Percentiles rank a stretch among this genome's conserved stretches.
Conservation (phyloP, 2,888 invertebrate species). For the Campoplex capitator region DNA sequence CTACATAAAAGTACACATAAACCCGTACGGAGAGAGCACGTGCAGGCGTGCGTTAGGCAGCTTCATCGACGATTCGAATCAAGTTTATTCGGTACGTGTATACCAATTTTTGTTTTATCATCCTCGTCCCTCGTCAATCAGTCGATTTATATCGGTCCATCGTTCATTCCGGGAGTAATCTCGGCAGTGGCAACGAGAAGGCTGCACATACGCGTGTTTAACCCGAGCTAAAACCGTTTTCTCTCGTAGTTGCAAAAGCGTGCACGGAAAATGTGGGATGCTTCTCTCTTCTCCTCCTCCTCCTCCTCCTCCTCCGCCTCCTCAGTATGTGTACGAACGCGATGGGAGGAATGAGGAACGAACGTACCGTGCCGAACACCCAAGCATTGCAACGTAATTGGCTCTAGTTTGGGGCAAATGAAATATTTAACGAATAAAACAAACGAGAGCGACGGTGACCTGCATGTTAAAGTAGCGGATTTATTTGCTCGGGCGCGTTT, state of each 20-base stretch:
- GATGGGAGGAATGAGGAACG: slow-evolving; percentile 40
- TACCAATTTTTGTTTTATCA: slow-evolving; percentile 39
- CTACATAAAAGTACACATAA: background rate
- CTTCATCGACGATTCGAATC: slow-evolving; percentile 56
- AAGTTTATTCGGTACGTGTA: slow-evolving; percentile 45
- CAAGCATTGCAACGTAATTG: slow-evolving; percentile 76
- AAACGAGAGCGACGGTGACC: slow-evolving; percentile 83
- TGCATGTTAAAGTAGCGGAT: slow-evolving; percentile 84
- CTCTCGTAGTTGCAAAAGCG: slow-evolving; percentile 27
- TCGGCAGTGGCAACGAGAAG: background rate
- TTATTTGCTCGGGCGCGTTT: slow-evolving; percentile 80
- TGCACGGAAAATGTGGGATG: slow-evolving; percentile 23
- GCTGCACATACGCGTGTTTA: slow-evolving; percentile 5
- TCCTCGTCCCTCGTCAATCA: slow-evolving; percentile 33
- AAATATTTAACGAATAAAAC: slow-evolving; percentile 85
- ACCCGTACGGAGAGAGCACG: slow-evolving; percentile 15
- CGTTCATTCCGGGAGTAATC: slow-evolving; percentile 48
- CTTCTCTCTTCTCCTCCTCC: slow-evolving; percentile 4
- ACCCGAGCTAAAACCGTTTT: slow-evolving; percentile 9
- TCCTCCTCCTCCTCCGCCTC: background rate
- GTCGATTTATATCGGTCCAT: slow-evolving; percentile 34
- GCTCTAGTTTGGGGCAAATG: slow-evolving; percentile 82
- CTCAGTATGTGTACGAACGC: background rate
- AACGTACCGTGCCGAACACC: slow-evolving; percentile 54
- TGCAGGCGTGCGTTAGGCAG: slow-evolving; percentile 45